phyloP scores from a whole-genome alignment of 2,888 invertebrate species.

The Cancer borealis region DNA sequence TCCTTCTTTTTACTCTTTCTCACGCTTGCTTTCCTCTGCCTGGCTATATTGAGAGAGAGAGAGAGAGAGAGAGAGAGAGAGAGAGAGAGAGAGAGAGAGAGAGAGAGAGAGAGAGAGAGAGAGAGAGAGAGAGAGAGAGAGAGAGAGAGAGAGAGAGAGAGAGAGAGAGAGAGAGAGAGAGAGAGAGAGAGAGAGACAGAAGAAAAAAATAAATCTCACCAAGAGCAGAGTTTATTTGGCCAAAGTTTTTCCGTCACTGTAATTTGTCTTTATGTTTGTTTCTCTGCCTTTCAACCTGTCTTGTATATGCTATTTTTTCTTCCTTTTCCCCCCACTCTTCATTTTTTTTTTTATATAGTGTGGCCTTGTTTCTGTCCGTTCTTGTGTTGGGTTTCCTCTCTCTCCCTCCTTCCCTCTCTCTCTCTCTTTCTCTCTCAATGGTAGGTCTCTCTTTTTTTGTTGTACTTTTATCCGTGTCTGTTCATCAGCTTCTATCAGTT shows the following conservation, averaged over 20 bases:
- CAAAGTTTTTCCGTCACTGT: neutral
- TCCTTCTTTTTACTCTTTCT: neutral
- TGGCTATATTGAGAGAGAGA: neutral
- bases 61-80: constrained; percentile 22
- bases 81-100: neutral
- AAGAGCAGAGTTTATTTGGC: neutral
- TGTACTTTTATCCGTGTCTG: too few species aligned
- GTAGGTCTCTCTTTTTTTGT: neutral
- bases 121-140: too few species aligned
- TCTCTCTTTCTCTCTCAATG: neutral
- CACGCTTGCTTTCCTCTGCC: neutral
- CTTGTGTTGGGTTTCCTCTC: too few species aligned
- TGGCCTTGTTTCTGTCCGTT: too few species aligned
- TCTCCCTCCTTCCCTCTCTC: neutral
- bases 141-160: too few species aligned
- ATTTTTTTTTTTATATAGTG: too few species aligned
- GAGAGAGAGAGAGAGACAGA: too few species aligned
- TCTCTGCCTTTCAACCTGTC: neutral
- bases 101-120: too few species aligned
- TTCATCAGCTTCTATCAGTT: too few species aligned
- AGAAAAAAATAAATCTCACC: neutral
- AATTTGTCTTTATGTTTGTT: neutral
- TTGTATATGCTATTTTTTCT: too few species aligned
- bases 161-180: too few species aligned
- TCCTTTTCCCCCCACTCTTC: too few species aligned